phyloP scores from a whole-genome alignment of 2,888 invertebrate species.

The Lithophane socia region DNA sequence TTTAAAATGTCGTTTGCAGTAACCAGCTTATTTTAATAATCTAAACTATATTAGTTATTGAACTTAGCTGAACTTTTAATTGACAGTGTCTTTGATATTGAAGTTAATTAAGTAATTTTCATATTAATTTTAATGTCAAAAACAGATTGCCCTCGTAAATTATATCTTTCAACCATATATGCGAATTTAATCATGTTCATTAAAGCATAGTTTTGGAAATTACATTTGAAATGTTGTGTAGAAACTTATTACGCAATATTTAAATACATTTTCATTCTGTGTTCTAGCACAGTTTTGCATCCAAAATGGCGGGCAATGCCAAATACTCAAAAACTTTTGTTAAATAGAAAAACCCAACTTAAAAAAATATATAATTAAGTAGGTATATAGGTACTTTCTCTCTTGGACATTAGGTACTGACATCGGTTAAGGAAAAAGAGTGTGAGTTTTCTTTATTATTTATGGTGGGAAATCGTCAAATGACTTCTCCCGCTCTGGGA shows the following conservation, averaged over 20 bases:
- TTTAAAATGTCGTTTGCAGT: slow-evolving; percentile 1
- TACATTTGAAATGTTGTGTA: not conserved
- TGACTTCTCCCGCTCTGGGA: no score
- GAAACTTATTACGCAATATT: not conserved
- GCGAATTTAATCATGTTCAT: not conserved
- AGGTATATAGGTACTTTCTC: no score
- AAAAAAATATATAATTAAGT: no score
- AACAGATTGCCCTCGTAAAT: slow-evolving; percentile 31
- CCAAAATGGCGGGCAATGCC: no score
- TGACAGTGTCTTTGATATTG: slow-evolving; percentile 32
- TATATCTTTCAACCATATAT: slow-evolving; percentile 12
- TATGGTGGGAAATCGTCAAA: no score
- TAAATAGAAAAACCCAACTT: no score
- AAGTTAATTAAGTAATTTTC: slow-evolving; percentile 36
- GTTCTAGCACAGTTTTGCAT: not conserved
- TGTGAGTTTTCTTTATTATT: no score
- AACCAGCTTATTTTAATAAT: not conserved
- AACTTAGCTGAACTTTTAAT: slow-evolving; percentile 19
- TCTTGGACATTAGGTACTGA: no score
- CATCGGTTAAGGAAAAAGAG: no score
- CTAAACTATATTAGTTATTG: slow-evolving; percentile 18
- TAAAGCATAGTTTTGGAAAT: not conserved
- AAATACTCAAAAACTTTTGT: not conserved
- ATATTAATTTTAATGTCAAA: slow-evolving; percentile 26
- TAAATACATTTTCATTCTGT: not conserved